A percentile compares a stretch with the other conserved stretches of the same genome.
Evolutionary conservation across 1,140 invertebrate genomes (phyloP).

Genomic region (Sweltsa coloradensis): DNA sequence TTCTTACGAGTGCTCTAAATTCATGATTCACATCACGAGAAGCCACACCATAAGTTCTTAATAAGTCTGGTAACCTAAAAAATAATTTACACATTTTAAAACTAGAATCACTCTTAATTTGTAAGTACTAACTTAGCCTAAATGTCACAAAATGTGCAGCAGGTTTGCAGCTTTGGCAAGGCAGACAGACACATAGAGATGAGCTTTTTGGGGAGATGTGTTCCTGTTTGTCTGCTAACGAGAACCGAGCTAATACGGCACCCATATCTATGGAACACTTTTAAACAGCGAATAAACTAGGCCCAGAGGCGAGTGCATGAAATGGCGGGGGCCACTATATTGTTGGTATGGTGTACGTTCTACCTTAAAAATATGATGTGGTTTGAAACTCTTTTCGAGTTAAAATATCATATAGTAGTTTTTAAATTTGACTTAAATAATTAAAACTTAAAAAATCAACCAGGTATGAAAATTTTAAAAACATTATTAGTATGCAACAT

Average conservation of each 20-base stretch:
- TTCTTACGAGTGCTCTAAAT: slow-evolving; percentile 36
- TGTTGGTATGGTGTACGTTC: no score
- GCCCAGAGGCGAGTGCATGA: no score
- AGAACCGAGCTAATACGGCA: no score
- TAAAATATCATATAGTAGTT: background rate
- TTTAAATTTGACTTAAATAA: background rate
- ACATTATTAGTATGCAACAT: no score
- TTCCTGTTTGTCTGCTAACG: no score
- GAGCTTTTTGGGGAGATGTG: background rate
- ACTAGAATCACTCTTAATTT: background rate
- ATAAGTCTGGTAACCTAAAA: slow-evolving; percentile 14
- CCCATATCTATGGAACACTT: no score
- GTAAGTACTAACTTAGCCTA: background rate
- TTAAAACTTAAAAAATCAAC: slow-evolving; percentile 9
- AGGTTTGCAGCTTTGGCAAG: no score
- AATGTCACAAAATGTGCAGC: background rate
- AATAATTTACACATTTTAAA: background rate
- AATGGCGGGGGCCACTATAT: no score
- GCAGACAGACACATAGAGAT: background rate
- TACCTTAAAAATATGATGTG: background rate
- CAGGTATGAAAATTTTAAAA: no score
- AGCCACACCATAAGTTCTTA: slow-evolving; percentile 8
- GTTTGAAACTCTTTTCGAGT: background rate
- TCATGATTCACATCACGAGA: slow-evolving; percentile 22
- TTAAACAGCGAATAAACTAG: no score